phyloP scores from a whole-genome alignment of 2,888 invertebrate genomes.

The Andrena trimmerana region DNA sequence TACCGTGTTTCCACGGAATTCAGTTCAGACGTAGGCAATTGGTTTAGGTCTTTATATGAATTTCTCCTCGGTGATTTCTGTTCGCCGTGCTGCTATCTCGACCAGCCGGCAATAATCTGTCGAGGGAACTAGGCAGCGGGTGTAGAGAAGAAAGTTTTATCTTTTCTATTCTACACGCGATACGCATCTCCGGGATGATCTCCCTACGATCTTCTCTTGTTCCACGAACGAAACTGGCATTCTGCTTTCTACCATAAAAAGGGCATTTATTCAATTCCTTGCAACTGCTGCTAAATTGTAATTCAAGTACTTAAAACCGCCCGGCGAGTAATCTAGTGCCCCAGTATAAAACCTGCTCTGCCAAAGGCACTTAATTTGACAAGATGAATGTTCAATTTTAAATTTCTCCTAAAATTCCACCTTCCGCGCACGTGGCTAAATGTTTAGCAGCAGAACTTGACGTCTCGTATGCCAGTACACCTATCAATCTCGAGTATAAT shows the following conservation, averaged over 20 bases:
- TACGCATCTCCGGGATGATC: conserved; percentile 24
- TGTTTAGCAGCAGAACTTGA: no score
- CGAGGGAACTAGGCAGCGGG: conserved; percentile 35
- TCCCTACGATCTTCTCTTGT: neutral
- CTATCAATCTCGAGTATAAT: neutral
- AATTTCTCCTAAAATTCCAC: no score
- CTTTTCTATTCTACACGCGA: conserved; percentile 35
- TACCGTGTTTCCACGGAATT: neutral
- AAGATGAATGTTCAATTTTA: no score
- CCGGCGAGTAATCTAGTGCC: no score
- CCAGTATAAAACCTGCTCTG: no score
- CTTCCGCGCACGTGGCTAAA: no score
- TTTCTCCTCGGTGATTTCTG: conserved; percentile 35
- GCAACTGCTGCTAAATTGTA: no score
- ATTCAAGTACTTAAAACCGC: no score
- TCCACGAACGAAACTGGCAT: neutral
- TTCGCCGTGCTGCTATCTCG: conserved; percentile 39
- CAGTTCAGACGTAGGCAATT: neutral
- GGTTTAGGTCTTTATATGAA: conserved; percentile 26
- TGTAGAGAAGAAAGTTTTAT: conserved; percentile 63
- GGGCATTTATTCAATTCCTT: neutral
- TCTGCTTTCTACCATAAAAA: conserved; percentile 46
- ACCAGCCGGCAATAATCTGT: conserved; percentile 32
- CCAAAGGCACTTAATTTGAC: no score
- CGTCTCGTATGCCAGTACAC: neutral